Evolutionary conservation across 2,113 vertebrate species (phyloP), one percentile per base, ranked within the genome.

Genomic region (Neopipo cinnamomea): DNA sequence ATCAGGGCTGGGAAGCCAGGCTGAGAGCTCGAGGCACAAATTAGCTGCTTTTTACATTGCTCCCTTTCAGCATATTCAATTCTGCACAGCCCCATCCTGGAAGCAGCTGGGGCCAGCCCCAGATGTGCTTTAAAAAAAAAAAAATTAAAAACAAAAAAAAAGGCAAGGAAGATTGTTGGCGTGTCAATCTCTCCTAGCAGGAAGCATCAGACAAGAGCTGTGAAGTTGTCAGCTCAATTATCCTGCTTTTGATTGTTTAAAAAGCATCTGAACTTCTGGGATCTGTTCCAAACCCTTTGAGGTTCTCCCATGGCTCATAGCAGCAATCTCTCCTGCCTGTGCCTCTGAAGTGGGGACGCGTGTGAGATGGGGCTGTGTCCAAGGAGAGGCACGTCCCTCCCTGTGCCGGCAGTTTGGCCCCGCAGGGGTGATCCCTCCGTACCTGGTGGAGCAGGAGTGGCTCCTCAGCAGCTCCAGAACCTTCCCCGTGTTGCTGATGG

Each of bases 391-490:
- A 27, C 10, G 2, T 11, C 30, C 46, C 78, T 22, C 53, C 6
- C 49, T 3, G 4, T 2, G 23, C 35, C 12, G 2, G 47, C 25
- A 3, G 65, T 22, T n/a, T 3, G 24, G 35, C 82, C 39, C 49
- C 3, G 2, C 25, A 4, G 35, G 5, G 14, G 5, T 5, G 3
- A 3, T 33, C 46, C 27, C 15, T 31, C 62, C 3, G 25, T 89
- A 99, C 99, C 99, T 99, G 97, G 98, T 98, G 92, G 98, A 98
- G 70, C 97, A 98, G 3, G 99, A 98, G 0, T 99, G 98, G 85
- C 97, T 99, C 63, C 99, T 97, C 61, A 99, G 93, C 85, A 99
- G 97, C 85, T 99, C 98, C 18, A 99, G 98, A n/a, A 99, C 99
- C 94, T 97, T 98, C 66, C 99, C 99, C 0, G 98, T 98, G 98